phyloP scores from a whole-genome alignment of 1,140 invertebrate species.

The Mercenaria mercenaria region DNA sequence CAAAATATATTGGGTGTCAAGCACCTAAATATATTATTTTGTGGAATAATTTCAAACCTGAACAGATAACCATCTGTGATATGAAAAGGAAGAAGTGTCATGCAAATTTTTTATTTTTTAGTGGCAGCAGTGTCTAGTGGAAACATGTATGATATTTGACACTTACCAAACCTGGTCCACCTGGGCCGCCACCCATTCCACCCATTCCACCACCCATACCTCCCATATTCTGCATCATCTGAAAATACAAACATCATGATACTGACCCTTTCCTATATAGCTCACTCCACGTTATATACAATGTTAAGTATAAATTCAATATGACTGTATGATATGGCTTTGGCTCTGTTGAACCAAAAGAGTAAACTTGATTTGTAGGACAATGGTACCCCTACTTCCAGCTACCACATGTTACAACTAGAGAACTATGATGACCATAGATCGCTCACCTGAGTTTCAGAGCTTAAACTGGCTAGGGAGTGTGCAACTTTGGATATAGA shows the following conservation, averaged over 20 bases:
- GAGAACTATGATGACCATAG: no score
- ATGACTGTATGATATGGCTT: not conserved
- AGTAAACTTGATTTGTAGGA: not conserved
- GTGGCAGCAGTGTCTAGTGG: no score
- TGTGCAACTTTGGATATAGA: no score
- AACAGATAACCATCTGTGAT: no score
- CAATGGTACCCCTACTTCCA: not conserved
- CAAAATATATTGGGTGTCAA: no score
- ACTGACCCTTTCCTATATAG: not conserved
- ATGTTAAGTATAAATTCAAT: no score
- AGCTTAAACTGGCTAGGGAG: no score
- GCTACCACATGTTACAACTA: not conserved
- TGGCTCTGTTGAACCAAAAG: not conserved
- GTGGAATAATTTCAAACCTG: no score
- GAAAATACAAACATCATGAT: constrained; percentile 16
- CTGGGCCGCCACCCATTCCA: constrained; percentile 30
- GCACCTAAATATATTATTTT: no score
- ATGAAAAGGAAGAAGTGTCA: no score
- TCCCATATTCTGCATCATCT: constrained; percentile 72
- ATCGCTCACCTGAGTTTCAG: no score
- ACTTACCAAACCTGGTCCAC: constrained; percentile 35
- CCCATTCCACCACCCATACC: constrained; percentile 72
- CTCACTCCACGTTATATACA: not conserved
- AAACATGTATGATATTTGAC: not conserved
- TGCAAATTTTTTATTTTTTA: no score